These are phyloP conservation scores for Caenorhabditis zanzibari DNA, from an alignment of 2,888 invertebrate species.

Conservation along the genomic window DNA sequence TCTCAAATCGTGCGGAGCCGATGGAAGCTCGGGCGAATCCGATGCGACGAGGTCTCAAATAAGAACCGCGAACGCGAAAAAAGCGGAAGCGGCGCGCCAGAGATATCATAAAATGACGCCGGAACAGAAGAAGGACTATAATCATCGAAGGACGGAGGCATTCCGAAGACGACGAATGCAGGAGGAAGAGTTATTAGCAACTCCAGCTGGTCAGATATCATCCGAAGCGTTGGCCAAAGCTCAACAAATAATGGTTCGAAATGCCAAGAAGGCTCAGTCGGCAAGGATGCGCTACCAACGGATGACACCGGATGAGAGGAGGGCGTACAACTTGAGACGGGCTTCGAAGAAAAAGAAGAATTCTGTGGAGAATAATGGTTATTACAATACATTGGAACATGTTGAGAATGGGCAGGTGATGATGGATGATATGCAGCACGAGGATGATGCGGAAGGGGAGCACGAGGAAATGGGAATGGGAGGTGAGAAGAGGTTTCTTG, in stretches of 20 bases:
- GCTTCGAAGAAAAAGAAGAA: slow-evolving; percentile 37
- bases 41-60: slow-evolving; percentile 63
- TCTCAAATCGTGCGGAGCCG: slow-evolving; percentile 53
- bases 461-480: neutral
- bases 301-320: slow-evolving; percentile 73
- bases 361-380: neutral
- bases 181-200: slow-evolving; percentile 80
- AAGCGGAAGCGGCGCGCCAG: slow-evolving; percentile 75
- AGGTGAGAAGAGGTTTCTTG: neutral
- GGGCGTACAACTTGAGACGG: slow-evolving; percentile 55
- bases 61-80: slow-evolving; percentile 76
- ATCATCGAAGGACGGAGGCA: slow-evolving; percentile 80
- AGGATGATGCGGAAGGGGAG: neutral
- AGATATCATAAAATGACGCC: slow-evolving; percentile 75
- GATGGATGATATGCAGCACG: neutral
- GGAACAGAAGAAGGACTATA: slow-evolving; percentile 81
- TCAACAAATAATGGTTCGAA: slow-evolving; percentile 73
- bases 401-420: neutral
- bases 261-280: slow-evolving; percentile 73
- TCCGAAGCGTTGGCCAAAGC: slow-evolving; percentile 70
- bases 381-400: neutral
- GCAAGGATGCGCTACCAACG: slow-evolving; percentile 71
- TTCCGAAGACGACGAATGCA: slow-evolving; percentile 77
- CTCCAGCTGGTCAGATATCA: slow-evolving; percentile 77
- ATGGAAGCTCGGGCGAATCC: slow-evolving; percentile 62